Evolutionary conservation across 53 echinoderm and acorn worm species (phyloP).

Genomic region (Holothuria scabra): DNA sequence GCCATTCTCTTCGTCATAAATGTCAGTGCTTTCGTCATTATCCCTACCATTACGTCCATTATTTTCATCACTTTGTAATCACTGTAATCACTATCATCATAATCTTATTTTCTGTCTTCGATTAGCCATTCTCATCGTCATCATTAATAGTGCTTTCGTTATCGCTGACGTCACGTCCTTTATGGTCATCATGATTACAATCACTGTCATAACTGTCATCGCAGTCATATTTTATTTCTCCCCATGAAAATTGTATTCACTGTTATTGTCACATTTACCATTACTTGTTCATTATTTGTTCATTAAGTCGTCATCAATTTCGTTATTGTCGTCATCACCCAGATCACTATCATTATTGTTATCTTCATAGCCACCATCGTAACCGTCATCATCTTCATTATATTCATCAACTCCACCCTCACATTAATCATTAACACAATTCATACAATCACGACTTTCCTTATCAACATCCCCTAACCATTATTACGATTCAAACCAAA

Average conservation of each 20-base stretch:
- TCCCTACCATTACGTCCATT: background rate
- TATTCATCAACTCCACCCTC: background rate
- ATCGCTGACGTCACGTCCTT: background rate
- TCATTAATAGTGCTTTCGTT: background rate
- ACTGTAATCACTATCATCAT: background rate
- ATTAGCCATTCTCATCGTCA: background rate
- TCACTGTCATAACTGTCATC: background rate
- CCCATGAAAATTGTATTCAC: background rate
- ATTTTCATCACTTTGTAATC: background rate
- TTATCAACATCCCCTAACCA: too few relatives aligned
- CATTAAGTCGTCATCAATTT: slow-evolving; percentile 1
- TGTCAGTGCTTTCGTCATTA: background rate
- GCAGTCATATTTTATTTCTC: background rate
- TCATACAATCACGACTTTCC: too few relatives aligned
- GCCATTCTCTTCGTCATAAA: background rate
- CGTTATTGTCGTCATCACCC: background rate
- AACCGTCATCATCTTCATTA: background rate
- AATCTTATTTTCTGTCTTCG: too few relatives aligned
- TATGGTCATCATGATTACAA: background rate
- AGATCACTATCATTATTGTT: background rate
- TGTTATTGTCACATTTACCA: background rate
- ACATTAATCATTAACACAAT: too few relatives aligned
- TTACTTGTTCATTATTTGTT: background rate
- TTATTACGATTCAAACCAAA: too few relatives aligned
- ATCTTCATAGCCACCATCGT: background rate